Percentiles rank a stretch among this genome's conserved stretches.
These are phyloP conservation scores for Dynastes grantii DNA, from an alignment of 2,888 invertebrate species.

Conservation along the genomic window DNA sequence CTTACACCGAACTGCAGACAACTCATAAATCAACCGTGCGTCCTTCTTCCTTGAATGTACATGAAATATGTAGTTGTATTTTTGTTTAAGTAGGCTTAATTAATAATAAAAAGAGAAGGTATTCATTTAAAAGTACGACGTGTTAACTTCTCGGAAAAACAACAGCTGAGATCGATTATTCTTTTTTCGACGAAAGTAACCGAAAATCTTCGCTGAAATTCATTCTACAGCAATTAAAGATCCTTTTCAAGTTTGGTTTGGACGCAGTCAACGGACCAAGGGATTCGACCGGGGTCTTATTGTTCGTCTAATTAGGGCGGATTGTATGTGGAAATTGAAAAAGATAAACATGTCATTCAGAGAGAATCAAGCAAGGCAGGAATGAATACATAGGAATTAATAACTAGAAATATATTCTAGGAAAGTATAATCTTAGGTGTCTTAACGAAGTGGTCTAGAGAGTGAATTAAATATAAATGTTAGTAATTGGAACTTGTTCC, in stretches of 20 bases:
- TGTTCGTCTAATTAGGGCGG: constrained; percentile 8
- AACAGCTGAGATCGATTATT: not conserved
- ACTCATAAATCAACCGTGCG: constrained; percentile 55
- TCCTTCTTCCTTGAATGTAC: not conserved
- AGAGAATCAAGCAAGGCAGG: not conserved
- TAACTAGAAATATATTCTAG: not conserved
- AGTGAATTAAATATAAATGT: too few species aligned
- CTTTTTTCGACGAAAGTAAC: not conserved
- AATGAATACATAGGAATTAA: not conserved
- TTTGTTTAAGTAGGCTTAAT: not conserved
- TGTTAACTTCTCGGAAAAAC: constrained; percentile 16
- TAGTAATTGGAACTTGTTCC: too few species aligned
- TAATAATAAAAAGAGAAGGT: not conserved
- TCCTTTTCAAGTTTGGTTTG: too few species aligned
- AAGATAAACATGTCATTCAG: not conserved
- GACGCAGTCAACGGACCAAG: too few species aligned
- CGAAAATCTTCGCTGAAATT: not conserved
- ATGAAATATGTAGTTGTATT: too few species aligned
- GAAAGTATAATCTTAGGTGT: not conserved
- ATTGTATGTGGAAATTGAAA: not conserved
- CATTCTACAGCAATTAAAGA: not conserved
- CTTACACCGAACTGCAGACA: constrained; percentile 45
- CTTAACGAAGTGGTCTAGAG: not conserved
- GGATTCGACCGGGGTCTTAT: not conserved
- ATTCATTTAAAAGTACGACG: not conserved